Conservation (phyloP, 2,888 invertebrate species). For the Notodonta ziczac region DNA sequence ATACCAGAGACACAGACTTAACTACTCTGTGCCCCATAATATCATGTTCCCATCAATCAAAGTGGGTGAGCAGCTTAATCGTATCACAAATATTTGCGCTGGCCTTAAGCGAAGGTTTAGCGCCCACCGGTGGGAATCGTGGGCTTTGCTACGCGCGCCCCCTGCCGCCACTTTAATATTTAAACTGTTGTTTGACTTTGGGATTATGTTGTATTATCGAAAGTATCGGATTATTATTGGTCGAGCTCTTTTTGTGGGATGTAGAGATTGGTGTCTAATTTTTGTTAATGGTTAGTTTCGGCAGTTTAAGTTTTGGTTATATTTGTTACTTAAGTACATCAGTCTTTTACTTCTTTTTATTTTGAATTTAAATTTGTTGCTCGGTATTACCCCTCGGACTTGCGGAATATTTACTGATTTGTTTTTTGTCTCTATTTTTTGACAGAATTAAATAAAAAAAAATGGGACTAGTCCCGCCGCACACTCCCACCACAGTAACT, state of each 20-base stretch:
- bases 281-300: too few relatives aligned
- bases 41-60: slow-evolving; percentile 75
- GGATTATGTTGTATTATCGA: slow-evolving; percentile 14
- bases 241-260: neutral
- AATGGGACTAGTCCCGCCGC: too few relatives aligned
- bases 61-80: slow-evolving; percentile 66
- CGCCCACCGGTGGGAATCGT: slow-evolving; percentile 47
- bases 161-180: slow-evolving; percentile 10
- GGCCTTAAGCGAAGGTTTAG: slow-evolving; percentile 67
- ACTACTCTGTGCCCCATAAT: slow-evolving; percentile 52
- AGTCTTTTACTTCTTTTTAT: too few relatives aligned
- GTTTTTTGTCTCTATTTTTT: too few relatives aligned
- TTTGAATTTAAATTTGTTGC: too few relatives aligned
- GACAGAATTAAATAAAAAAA: too few relatives aligned
- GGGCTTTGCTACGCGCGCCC: slow-evolving; percentile 42
- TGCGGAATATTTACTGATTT: too few relatives aligned
- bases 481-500: too few relatives aligned
- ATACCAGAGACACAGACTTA: slow-evolving; percentile 16
- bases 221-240: slow-evolving; percentile 19
- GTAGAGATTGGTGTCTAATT: too few relatives aligned
- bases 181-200: slow-evolving; percentile 18
- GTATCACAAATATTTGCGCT: slow-evolving; percentile 74
- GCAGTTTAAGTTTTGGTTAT: too few relatives aligned
- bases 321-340: too few relatives aligned
- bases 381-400: too few relatives aligned